Evolutionary conservation across 1,140 invertebrate species (phyloP), one percentile per base, ranked within the genome.

Genomic region (Hypothenemus hampei): DNA sequence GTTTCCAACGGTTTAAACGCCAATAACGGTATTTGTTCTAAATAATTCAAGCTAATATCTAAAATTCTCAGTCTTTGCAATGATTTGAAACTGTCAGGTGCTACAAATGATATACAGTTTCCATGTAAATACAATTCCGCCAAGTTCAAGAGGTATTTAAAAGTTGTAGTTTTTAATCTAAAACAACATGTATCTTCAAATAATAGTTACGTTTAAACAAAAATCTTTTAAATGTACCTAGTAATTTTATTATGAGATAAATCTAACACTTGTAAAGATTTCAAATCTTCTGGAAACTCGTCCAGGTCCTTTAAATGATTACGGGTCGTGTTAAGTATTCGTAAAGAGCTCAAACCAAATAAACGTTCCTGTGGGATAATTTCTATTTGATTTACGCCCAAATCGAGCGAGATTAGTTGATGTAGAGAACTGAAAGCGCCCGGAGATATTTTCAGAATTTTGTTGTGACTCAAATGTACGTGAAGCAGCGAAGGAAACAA

Each of bases 361-460:
- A 94, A 73, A 47, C 91, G 75, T 69, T 95, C 91, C 67, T 88
- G 83, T 0, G 91, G 90, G 57, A 95, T 66, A 45, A 88, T 78
- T 70, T 93, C 90, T 60, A 94, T 69, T 64, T 87, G 84, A 69
- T 95, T 94, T 49, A 82, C 75, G 41, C 89, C 88, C 15, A 95
- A 73, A 71, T 94, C 89, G 4, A 95, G 76, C 0, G 82, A 83
- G 13, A 86, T 73, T 36, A 95, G 75, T 68, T 83, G 82, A 10
- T 81, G 79, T 13, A 95, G 72, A 52, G 81, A 82, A 31, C 81
- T 79, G 67, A 95, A 94, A 22, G 90, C 87, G 1, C 89, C 86
- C 0, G 91, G 89, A 0, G 90, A 93, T 43, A 94, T 79, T 55
- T 86, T 78, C 3, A 81, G 81, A 19, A 95, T 88, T 56, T 81